Evolutionary conservation across 2,888 invertebrate genomes (phyloP).

Genomic region (Tiphia femorata): DNA sequence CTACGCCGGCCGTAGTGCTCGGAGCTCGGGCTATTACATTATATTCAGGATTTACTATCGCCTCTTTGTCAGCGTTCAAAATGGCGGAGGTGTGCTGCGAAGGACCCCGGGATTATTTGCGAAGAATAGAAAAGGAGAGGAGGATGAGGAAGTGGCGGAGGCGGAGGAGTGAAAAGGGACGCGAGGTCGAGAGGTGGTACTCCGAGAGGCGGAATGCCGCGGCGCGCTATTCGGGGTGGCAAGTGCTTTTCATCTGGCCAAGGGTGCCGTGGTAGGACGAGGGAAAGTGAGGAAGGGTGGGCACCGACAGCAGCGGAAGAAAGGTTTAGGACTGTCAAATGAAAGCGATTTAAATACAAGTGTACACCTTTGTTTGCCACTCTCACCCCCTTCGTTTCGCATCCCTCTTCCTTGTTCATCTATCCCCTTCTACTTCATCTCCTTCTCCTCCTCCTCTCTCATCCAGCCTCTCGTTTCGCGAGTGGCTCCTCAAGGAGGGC

Average conservation of each 20-base stretch:
- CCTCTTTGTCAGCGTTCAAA: constrained; percentile 45
- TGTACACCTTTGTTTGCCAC: neutral
- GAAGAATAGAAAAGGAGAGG: constrained; percentile 19
- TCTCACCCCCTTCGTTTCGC: neutral
- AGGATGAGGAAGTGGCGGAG: neutral
- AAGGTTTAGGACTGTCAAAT: constrained; percentile 4
- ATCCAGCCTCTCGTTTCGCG: too few relatives aligned
- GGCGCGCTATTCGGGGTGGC: constrained; percentile 13
- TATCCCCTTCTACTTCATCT: too few relatives aligned
- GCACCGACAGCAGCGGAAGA: neutral
- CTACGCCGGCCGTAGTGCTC: constrained; percentile 6
- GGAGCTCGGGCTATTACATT: constrained; percentile 35
- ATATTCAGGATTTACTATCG: constrained; percentile 48
- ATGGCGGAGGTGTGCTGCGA: constrained; percentile 20
- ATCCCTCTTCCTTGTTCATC: neutral
- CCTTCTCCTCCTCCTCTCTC: too few relatives aligned
- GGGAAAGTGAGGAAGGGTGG: too few relatives aligned
- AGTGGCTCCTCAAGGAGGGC: neutral
- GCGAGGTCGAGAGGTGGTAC: neutral
- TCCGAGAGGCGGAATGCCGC: neutral
- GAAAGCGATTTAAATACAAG: constrained; percentile 10
- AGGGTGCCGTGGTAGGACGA: too few relatives aligned
- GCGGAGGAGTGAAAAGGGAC: neutral
- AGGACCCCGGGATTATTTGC: constrained; percentile 20
- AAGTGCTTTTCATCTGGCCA: constrained; percentile 11